Evolutionary conservation across 2,888 invertebrate genomes (phyloP), one percentile per base, ranked within the genome.

Genomic region (Hydraecia micacea): DNA sequence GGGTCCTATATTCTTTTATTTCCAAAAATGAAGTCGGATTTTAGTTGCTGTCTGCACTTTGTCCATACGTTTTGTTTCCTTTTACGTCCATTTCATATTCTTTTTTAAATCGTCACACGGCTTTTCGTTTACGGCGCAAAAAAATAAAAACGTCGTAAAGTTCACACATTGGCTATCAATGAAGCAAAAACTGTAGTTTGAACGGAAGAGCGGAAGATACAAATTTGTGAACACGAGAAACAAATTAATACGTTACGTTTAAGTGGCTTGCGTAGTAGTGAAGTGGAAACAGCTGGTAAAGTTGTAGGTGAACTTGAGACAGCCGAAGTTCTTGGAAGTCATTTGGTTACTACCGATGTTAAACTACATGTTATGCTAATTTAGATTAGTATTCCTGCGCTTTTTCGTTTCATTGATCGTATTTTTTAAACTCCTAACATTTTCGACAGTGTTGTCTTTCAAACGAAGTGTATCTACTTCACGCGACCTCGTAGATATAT

Each of bases 171-270:
- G 86, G 83, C 76, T 77, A 78, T 84, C 79, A 67, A 83, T 86
- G 80, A 79, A 78, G 87, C 89, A 90, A 91, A 91, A 90, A 90
- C 78, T 87, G 78, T 87, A 86, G 88, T 88, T 91, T 88, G 85
- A 87, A 86, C 87, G 91, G 92, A 93, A 93, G 93, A 92, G 91
- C 93, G 94, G 95, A 94, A 94, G 93, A 91, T 93, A 95, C 95
- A 95, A 96, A 97, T 96, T 95, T 90, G 93, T 91, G 94, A 95
- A 95, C 96, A 95, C 92, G 92, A 94, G 92, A 96, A 95, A 95
- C 96, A 96, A 95, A 96, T 97, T 96, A 96, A 92, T 92, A 88
- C 84, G 91, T 90, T 90, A 60, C 52, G 88, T 89, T 88, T 83
- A 81, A 88, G 87, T 82, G 88, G 83, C 87, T 86, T 81, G 79